Evolutionary conservation across 2,797 vertebrate species (phyloP).

Genomic region (Lagothrix lagotricha): DNA sequence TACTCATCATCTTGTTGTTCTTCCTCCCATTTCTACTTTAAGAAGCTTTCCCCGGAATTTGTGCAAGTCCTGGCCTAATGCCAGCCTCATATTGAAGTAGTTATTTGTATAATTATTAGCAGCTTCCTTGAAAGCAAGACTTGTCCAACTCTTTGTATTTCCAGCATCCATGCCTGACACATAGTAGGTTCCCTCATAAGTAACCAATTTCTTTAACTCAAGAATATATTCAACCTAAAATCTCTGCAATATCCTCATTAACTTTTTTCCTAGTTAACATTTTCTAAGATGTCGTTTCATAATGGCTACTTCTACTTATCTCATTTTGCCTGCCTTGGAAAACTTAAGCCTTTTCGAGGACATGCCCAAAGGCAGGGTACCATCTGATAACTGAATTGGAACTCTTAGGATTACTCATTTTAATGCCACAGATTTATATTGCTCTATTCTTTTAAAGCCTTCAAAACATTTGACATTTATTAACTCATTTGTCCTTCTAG

Average conservation of each 20-base stretch:
- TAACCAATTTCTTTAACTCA: background rate
- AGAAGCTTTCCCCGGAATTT: background rate
- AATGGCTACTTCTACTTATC: background rate
- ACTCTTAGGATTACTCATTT: background rate
- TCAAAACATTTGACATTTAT: conserved; percentile 49
- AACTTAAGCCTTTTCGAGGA: background rate
- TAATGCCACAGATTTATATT: background rate
- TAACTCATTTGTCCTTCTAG: conserved; percentile 52
- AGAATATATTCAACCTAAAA: background rate
- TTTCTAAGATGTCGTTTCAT: background rate
- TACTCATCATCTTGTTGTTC: background rate
- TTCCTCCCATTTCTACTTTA: background rate
- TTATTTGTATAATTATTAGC: background rate
- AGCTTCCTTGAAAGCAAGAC: background rate
- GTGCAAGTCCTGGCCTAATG: background rate
- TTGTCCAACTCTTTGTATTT: background rate
- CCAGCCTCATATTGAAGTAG: background rate
- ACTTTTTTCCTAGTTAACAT: background rate
- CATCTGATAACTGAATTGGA: background rate
- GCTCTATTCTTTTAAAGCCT: conserved; percentile 39
- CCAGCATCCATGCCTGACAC: background rate
- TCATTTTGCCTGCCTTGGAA: background rate
- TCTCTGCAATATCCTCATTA: background rate
- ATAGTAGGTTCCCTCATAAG: background rate
- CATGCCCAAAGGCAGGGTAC: background rate